Evolutionary conservation across 2,113 vertebrate species (phyloP).

Genomic region (Solea solea): DNA sequence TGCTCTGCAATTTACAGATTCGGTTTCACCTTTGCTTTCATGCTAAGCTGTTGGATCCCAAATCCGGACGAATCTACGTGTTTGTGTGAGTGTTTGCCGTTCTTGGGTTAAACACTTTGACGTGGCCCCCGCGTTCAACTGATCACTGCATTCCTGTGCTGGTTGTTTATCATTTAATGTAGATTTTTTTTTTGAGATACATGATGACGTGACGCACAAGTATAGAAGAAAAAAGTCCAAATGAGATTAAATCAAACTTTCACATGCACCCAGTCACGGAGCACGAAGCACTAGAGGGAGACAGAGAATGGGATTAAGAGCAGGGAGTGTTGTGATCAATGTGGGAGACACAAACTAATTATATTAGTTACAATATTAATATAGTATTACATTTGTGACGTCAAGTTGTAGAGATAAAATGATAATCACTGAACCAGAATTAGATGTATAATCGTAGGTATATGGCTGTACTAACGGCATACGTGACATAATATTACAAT

Average conservation of each 20-base stretch:
- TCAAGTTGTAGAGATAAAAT: neutral
- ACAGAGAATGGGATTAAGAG: constrained; percentile 68
- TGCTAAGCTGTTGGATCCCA: constrained; percentile 89
- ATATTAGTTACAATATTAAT: constrained; percentile 8
- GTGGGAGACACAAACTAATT: neutral
- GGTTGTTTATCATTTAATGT: too few species aligned
- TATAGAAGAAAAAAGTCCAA: neutral
- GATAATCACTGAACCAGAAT: too few species aligned
- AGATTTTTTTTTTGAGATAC: neutral
- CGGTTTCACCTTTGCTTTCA: constrained; percentile 98
- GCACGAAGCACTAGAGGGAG: constrained; percentile 76
- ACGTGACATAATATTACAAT: too few species aligned
- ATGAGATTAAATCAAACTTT: neutral
- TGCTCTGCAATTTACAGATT: constrained; percentile 99
- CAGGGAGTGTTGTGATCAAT: neutral
- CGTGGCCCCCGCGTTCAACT: too few species aligned
- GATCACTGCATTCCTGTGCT: too few species aligned
- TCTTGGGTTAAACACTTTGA: constrained; percentile 46
- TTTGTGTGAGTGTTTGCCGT: constrained; percentile 29
- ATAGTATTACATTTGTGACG: neutral
- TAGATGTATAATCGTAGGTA: too few species aligned
- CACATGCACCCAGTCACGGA: neutral
- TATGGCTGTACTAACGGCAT: too few species aligned
- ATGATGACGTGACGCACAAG: neutral
- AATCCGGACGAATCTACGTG: constrained; percentile 82